Conservation (phyloP, 2,797 vertebrate genomes). For the Clarias pachynema region DNA sequence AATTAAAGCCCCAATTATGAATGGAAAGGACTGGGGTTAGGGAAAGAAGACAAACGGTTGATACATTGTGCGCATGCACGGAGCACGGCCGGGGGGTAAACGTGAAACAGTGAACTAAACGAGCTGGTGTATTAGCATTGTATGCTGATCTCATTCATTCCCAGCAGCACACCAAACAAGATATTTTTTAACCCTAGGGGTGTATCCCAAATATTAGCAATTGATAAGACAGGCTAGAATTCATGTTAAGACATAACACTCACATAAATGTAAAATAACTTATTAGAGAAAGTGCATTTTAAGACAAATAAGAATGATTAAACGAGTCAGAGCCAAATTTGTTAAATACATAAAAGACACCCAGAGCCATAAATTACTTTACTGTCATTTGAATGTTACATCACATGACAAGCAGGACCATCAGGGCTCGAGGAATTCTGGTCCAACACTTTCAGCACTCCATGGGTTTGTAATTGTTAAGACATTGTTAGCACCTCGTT, state of each 20-base stretch:
- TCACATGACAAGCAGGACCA: neutral
- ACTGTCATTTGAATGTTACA: neutral
- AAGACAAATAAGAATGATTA: neutral
- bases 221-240: neutral
- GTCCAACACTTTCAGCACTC: slow-evolving; percentile 53
- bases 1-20: neutral
- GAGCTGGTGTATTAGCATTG: neutral
- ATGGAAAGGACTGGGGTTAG: neutral
- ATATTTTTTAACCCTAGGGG: neutral
- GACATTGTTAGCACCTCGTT: slow-evolving; percentile 61
- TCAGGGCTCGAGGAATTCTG: slow-evolving; percentile 37
- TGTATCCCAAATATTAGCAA: neutral
- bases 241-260: neutral
- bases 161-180: neutral
- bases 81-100: neutral
- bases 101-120: neutral
- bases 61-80: neutral
- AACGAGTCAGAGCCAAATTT: no score
- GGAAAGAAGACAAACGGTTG: neutral
- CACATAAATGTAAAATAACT: neutral
- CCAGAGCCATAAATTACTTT: neutral
- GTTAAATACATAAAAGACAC: neutral
- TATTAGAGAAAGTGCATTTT: neutral
- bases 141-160: neutral
- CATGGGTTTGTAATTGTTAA: slow-evolving; percentile 65